A percentile compares a stretch with the other conserved stretches of the same genome.
These are phyloP conservation scores for Enteromius trimaculatus DNA, from an alignment of 2,797 vertebrate genomes.

Conservation along the genomic window DNA sequence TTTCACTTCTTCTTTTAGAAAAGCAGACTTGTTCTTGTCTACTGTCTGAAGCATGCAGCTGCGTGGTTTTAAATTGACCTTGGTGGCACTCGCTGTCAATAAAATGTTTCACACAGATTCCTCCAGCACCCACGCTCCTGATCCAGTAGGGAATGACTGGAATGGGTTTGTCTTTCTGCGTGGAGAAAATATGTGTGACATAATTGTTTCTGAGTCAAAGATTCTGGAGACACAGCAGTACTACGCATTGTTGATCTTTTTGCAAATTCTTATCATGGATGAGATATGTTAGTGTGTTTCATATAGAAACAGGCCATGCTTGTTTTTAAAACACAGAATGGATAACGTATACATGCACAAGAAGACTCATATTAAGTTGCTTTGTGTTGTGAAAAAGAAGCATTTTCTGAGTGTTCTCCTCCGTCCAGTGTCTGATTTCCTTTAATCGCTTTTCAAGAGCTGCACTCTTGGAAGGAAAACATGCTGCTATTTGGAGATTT, in stretches of 20 bases:
- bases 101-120: constrained; percentile 75
- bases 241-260: not conserved
- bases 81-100: constrained; percentile 75
- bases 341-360: not conserved
- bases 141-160: constrained; percentile 48
- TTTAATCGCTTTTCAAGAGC: constrained; percentile 76
- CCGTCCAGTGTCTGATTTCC: constrained; percentile 67
- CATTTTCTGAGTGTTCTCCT: constrained; percentile 48
- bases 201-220: constrained; percentile 24
- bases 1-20: constrained; percentile 37
- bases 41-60: constrained; percentile 72
- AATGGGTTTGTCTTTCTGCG: constrained; percentile 39
- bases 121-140: constrained; percentile 72
- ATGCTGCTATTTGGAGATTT: constrained; percentile 66
- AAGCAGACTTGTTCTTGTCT: constrained; percentile 70
- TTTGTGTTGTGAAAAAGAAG: constrained; percentile 36
- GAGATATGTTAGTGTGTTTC: constrained; percentile 14
- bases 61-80: constrained; percentile 73
- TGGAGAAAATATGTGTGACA: constrained; percentile 53
- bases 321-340: constrained; percentile 55
- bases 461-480: constrained; percentile 64
- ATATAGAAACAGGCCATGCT: constrained; percentile 21
- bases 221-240: not conserved
- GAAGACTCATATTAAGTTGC: constrained; percentile 19
- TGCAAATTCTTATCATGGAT: not conserved